Evolutionary conservation across 1,140 invertebrate species (phyloP), one percentile per base, ranked within the genome.

Genomic region (Aphelinus atriplicis): DNA sequence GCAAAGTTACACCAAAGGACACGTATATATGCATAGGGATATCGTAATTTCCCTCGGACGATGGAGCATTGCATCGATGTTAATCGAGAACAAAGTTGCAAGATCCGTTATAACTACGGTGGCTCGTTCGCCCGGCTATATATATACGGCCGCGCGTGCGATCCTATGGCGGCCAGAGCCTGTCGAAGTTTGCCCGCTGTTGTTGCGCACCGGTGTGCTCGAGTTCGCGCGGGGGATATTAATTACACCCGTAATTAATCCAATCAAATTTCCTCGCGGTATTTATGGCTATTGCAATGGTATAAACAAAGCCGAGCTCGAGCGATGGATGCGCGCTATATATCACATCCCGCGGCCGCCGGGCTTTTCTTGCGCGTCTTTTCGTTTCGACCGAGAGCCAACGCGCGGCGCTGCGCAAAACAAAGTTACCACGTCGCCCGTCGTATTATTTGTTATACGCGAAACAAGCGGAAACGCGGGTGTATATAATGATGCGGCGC

Each of bases 51-150:
- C 58, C 66, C 66, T 58, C 48, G 66, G 56, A 58, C 66, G 66
- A 68, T 58, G 66, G 66, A 70, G 58, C 57, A 61, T 70, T 61
- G 47, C 57, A 50, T 70, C 57, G 56, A 70, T 51, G 67, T 70
- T 70, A 61, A 70, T 70, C 58, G 57, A 50, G 58, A 70, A 70
- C 68, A 61, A 70, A 70, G 68, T 70, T 70, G 57, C 48, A 26
- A 26, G 26, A 26, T 26, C 26, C 26, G 26, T 26, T 26, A 26
- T 26, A 26, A 26, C 26, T 26, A 26, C 26, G 26, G 26, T 26
- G 26, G 26, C 26, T 26, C 26, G 26, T 26, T 26, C 26, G 26
- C 26, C 26, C 26, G 26, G 26, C 26, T 26, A 26, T 26, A 26
- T 26, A 26, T 26, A 26, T 48, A 48, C 62, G 61, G 45, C 48